phyloP scores from a whole-genome alignment of 2,888 invertebrate species.

The Drosophila neonasuta region DNA sequence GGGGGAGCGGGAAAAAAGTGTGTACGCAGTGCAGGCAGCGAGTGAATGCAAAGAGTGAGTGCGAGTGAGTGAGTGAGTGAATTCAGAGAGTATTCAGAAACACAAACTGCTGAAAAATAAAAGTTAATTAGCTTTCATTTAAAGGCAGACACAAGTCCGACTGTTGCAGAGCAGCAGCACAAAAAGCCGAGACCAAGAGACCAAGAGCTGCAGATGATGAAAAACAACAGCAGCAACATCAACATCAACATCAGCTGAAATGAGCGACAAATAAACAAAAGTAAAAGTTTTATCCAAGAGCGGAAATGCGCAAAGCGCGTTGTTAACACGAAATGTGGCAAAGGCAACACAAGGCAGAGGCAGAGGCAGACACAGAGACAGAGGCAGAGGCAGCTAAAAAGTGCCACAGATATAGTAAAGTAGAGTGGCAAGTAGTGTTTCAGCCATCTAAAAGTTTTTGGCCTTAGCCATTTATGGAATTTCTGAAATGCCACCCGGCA shows the following conservation, averaged over 20 bases:
- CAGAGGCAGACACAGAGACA: conserved; percentile 1
- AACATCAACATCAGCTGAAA: conserved; percentile 63
- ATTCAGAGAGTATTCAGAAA: conserved; percentile 50
- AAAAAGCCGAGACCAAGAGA: conserved; percentile 42
- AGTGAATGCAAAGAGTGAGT: neutral
- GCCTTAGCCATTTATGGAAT: conserved; percentile 71
- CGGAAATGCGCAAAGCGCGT: conserved; percentile 72
- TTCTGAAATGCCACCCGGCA: conserved; percentile 60
- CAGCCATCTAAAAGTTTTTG: conserved; percentile 60
- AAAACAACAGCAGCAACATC: conserved; percentile 52
- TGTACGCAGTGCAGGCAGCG: conserved; percentile 13
- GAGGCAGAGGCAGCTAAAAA: conserved; percentile 2
- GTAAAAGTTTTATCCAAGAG: conserved; percentile 64
- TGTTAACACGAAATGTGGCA: conserved; percentile 68
- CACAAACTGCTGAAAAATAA: conserved; percentile 70
- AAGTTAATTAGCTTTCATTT: conserved; percentile 78
- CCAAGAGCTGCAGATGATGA: conserved; percentile 62
- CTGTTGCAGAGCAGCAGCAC: conserved; percentile 46
- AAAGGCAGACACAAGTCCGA: conserved; percentile 59
- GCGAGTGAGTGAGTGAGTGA: conserved; percentile 23
- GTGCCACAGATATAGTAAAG: conserved; percentile 6
- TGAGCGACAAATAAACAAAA: conserved; percentile 76
- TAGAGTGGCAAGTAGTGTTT: neutral
- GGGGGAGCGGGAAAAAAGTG: no score
- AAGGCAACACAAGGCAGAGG: conserved; percentile 17